Evolutionary conservation across 2,888 invertebrate genomes (phyloP).

Genomic region (Pandemis corylana): DNA sequence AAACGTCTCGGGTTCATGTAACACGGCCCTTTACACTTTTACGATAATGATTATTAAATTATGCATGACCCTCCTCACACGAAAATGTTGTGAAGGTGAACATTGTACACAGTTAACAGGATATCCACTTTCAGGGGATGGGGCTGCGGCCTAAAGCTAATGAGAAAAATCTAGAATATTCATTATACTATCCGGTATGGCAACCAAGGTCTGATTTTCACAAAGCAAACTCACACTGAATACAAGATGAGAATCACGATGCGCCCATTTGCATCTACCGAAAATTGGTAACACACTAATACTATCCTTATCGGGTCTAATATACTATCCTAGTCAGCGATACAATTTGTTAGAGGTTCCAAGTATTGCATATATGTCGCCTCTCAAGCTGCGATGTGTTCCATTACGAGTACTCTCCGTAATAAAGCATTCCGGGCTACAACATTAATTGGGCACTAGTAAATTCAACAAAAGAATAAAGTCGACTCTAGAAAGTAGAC

Average conservation of each 20-base stretch:
- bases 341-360: too few relatives aligned
- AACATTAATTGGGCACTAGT: not conserved
- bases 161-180: not conserved
- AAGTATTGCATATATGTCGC: too few relatives aligned
- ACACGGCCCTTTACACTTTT: conserved; percentile 42
- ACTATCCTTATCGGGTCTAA: too few relatives aligned
- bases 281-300: not conserved
- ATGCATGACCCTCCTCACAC: conserved; percentile 4
- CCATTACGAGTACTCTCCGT: too few relatives aligned
- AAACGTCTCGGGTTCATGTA: conserved; percentile 58
- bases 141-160: not conserved
- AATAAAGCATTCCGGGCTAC: not conserved
- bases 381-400: too few relatives aligned
- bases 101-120: not conserved
- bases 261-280: not conserved
- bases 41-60: conserved; percentile 27
- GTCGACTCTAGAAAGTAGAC: conserved; percentile 1
- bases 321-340: too few relatives aligned
- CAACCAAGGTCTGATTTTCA: not conserved
- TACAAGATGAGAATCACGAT: not conserved
- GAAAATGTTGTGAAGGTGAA: not conserved
- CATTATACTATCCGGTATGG: not conserved
- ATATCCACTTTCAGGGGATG: not conserved
- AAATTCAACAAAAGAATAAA: not conserved
- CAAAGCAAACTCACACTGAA: too few relatives aligned